Conservation (phyloP, 2,888 invertebrate species). For the Aphelenchoides bicaudatus region DNA sequence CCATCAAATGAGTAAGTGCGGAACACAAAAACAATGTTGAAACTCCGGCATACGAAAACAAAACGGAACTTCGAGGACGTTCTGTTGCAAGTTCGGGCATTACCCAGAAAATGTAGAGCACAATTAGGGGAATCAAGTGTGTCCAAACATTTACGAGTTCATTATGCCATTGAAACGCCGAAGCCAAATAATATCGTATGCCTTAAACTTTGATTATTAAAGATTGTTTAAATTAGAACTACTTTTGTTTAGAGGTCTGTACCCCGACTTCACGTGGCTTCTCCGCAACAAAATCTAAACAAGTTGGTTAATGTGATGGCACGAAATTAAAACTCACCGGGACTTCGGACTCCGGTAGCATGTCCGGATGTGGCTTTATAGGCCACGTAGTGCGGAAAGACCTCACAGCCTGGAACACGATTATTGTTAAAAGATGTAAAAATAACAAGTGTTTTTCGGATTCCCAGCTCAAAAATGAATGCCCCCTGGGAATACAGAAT, state of each 20-base stretch:
- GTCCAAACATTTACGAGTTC: slow-evolving; percentile 58
- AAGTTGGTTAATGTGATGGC: too few species aligned
- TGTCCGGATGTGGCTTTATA: slow-evolving; percentile 2
- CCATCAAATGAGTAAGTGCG: slow-evolving; percentile 46
- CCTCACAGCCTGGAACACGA: too few species aligned
- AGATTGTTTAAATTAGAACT: too few species aligned
- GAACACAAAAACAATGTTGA: slow-evolving; percentile 42
- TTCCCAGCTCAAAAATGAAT: too few species aligned
- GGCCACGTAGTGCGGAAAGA: too few species aligned
- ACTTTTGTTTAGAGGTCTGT: slow-evolving; percentile 49
- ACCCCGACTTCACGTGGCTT: slow-evolving; percentile 43
- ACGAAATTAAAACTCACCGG: too few species aligned
- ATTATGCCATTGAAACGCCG: slow-evolving; percentile 51
- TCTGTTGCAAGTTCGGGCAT: slow-evolving; percentile 37
- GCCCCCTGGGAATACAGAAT: too few species aligned
- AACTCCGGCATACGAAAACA: slow-evolving; percentile 44
- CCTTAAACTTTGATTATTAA: too few species aligned
- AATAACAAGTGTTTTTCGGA: too few species aligned
- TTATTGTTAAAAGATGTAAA: too few species aligned
- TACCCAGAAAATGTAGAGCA: slow-evolving; percentile 41
- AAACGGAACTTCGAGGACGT: slow-evolving; percentile 40
- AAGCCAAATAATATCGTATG: slow-evolving; percentile 42
- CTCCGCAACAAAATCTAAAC: slow-evolving; percentile 42
- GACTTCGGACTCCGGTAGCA: slow-evolving; percentile 34
- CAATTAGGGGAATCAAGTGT: slow-evolving; percentile 46